A percentile compares a stretch with the other conserved stretches of the same genome.
Conservation (phyloP, 1,140 invertebrate species). For the Drosophila ficusphila region DNA sequence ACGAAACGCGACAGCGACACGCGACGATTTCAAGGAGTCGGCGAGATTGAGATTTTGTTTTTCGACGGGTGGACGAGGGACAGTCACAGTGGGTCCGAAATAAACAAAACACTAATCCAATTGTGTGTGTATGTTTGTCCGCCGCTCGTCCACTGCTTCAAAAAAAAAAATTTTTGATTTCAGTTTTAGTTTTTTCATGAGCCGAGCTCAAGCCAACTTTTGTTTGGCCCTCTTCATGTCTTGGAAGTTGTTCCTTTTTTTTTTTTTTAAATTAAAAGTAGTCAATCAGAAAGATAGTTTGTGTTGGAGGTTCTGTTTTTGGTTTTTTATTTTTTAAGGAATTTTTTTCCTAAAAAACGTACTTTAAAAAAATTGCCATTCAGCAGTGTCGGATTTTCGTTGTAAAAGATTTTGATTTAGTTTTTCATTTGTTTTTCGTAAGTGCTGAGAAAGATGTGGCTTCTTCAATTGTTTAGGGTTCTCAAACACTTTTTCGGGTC, state of each 20-base stretch:
- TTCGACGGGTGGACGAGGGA: constrained; percentile 25
- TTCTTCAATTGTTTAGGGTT: not conserved
- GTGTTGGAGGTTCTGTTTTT: not conserved
- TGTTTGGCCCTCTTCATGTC: constrained; percentile 56
- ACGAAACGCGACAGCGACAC: constrained; percentile 27
- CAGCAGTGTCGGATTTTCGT: not conserved
- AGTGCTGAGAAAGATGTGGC: not conserved
- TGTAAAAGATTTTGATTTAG: too few species aligned
- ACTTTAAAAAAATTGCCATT: constrained; percentile 30
- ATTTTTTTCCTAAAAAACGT: constrained; percentile 39
- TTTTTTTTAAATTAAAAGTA: not conserved
- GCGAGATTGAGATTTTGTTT: constrained; percentile 4
- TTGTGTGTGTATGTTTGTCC: constrained; percentile 77
- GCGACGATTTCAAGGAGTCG: constrained; percentile 12
- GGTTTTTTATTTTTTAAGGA: constrained; percentile 34
- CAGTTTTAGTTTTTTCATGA: constrained; percentile 41
- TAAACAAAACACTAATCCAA: constrained; percentile 83
- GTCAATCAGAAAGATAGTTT: not conserved
- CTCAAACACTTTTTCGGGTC: constrained; percentile 19
- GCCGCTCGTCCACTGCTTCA: constrained; percentile 29
- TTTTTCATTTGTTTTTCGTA: not conserved
- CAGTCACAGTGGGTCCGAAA: constrained; percentile 30
- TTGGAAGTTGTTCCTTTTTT: constrained; percentile 5
- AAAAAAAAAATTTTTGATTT: constrained; percentile 25
- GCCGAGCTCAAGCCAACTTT: constrained; percentile 43